A percentile compares a stretch with the other conserved stretches of the same genome.
phyloP scores from a whole-genome alignment of 2,888 invertebrate species.

The Isoperla grammatica region DNA sequence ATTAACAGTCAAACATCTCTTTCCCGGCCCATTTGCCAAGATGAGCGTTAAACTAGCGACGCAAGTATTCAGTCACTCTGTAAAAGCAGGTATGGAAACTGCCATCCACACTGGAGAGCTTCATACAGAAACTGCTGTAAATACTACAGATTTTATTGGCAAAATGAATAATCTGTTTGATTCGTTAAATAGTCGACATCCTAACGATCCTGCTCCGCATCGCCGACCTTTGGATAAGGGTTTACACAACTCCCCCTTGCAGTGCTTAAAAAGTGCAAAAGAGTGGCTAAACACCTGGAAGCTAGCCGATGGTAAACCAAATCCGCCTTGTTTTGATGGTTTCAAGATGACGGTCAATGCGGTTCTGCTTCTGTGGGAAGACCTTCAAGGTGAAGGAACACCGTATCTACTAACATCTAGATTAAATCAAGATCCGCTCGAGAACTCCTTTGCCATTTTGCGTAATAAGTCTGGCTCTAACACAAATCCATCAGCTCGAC shows the following conservation, averaged over 20 bases:
- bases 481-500: constrained; percentile 28
- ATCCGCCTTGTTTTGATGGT: constrained; percentile 34
- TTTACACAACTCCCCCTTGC: constrained; percentile 17
- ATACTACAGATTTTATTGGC: constrained; percentile 33
- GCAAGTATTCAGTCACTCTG: constrained; percentile 34
- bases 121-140: constrained; percentile 16
- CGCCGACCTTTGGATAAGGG: constrained; percentile 26
- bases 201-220: constrained; percentile 26
- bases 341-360: constrained; percentile 33
- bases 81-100: constrained; percentile 31
- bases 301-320: constrained; percentile 6
- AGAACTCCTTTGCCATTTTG: constrained; percentile 33
- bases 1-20: constrained; percentile 32
- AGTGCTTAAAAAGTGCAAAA: neutral
- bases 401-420: constrained; percentile 30
- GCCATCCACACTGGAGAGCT: constrained; percentile 29
- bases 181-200: constrained; percentile 31
- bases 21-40: constrained; percentile 32
- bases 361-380: constrained; percentile 31
- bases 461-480: constrained; percentile 31
- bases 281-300: neutral
- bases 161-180: constrained; percentile 33
- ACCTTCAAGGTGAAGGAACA: no score
- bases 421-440: constrained; percentile 34
- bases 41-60: constrained; percentile 33